phyloP scores from a whole-genome alignment of 2,797 vertebrate species.

The Mareca strepera region DNA sequence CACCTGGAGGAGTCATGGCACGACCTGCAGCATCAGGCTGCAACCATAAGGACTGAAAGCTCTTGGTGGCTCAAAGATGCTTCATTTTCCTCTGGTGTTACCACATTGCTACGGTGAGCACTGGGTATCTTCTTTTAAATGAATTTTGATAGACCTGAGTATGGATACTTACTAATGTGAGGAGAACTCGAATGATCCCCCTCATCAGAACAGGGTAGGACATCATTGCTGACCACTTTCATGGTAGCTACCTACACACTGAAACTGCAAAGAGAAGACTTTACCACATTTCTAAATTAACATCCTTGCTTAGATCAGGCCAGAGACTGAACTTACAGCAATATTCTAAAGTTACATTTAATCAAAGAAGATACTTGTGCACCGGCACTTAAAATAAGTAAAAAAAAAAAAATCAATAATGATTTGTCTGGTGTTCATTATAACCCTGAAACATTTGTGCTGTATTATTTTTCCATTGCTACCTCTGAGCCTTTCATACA shows the following conservation, averaged over 20 bases:
- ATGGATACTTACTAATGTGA: not conserved
- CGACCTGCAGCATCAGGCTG: not conserved
- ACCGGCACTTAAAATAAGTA: slow-evolving; percentile 42
- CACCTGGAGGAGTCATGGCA: fast-evolving
- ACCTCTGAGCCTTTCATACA: slow-evolving; percentile 52
- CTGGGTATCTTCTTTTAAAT: not conserved
- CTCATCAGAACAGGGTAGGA: fast-evolving
- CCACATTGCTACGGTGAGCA: fast-evolving
- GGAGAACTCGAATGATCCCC: not conserved
- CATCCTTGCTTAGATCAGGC: not conserved
- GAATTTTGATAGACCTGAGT: not conserved
- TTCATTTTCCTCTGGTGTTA: fast-evolving
- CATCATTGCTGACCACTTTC: not conserved
- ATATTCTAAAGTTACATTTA: slow-evolving; percentile 37
- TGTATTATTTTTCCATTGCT: slow-evolving; percentile 58
- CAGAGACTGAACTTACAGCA: not conserved
- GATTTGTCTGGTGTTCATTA: slow-evolving; percentile 74
- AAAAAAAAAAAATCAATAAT: slow-evolving; percentile 60
- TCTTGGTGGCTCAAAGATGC: not conserved
- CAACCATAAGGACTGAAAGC: fast-evolving
- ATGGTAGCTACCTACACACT: not conserved
- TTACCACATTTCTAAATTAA: slow-evolving; percentile 6
- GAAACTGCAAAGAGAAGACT: not conserved
- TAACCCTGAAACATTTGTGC: slow-evolving; percentile 42
- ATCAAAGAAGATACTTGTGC: slow-evolving; percentile 59